Evolutionary conservation across 2,888 invertebrate genomes (phyloP).

Genomic region (Auanema sp.): DNA sequence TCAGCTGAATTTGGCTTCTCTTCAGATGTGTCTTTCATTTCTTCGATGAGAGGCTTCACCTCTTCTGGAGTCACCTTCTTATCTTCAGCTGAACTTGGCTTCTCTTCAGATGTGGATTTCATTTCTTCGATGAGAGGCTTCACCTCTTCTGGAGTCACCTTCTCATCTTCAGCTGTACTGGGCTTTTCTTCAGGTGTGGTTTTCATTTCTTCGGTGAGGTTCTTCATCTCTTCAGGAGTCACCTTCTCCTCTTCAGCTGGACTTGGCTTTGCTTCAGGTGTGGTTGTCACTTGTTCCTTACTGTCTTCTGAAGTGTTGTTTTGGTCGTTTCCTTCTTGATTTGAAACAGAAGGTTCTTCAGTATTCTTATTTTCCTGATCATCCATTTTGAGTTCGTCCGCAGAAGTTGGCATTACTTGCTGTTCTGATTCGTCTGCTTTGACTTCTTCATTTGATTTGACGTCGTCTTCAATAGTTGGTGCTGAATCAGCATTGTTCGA

Average conservation of each 20-base stretch:
- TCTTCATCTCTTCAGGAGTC: constrained; percentile 5
- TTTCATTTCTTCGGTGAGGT: constrained; percentile 10
- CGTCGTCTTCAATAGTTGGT: no score
- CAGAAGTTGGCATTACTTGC: no score
- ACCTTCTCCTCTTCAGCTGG: constrained; percentile 4
- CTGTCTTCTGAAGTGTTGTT: no score
- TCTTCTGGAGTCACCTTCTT: constrained; percentile 11
- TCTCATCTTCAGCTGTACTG: constrained; percentile 13
- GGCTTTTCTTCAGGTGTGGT: constrained; percentile 15
- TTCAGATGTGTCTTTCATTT: constrained; percentile 17
- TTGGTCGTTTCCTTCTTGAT: no score
- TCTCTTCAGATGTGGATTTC: not conserved
- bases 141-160: constrained; percentile 8
- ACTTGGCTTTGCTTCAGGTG: not conserved
- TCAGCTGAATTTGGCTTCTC: constrained; percentile 11
- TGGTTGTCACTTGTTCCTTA: constrained; percentile 2
- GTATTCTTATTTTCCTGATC: no score
- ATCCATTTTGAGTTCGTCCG: no score
- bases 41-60: not conserved
- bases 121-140: not conserved
- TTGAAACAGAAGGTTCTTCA: no score
- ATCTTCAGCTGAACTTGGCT: constrained; percentile 5
- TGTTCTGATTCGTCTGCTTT: no score
- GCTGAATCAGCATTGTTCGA: no score
- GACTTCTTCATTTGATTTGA: no score